Evolutionary conservation across 2,113 vertebrate genomes (phyloP).

Genomic region (Festucalex cinctus): DNA sequence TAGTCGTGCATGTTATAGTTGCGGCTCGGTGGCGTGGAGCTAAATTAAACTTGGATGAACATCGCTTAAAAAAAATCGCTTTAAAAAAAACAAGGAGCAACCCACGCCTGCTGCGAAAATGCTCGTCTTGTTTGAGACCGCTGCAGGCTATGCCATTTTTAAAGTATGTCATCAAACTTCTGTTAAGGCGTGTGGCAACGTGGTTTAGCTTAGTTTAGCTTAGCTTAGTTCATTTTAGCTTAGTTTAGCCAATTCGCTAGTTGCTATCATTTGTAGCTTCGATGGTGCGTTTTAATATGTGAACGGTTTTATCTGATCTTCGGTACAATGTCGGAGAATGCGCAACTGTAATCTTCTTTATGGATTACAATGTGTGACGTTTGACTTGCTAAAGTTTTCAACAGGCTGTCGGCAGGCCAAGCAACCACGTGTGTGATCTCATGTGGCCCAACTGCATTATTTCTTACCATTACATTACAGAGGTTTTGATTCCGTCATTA

Average conservation of each 20-base stretch:
- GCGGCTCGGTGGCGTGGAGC: conserved; percentile 6
- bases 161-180: conserved; percentile 51
- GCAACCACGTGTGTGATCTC: conserved; percentile 55
- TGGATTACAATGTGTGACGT: neutral
- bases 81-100: neutral
- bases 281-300: too few relatives aligned
- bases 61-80: neutral
- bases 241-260: conserved; percentile 20
- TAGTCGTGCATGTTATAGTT: conserved; percentile 3
- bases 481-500: neutral
- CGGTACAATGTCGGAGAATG: neutral
- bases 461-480: neutral
- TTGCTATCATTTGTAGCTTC: neutral
- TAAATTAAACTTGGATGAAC: neutral
- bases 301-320: neutral
- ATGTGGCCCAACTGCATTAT: neutral
- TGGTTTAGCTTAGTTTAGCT: conserved; percentile 35
- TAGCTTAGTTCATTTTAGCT: conserved; percentile 37
- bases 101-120: conserved; percentile 42
- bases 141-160: conserved; percentile 74
- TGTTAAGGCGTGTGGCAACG: neutral
- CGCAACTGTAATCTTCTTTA: neutral
- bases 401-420: conserved; percentile 12
- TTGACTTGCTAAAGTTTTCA: neutral
- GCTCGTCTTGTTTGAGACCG: conserved; percentile 75